Conservation (phyloP, 2,888 invertebrate genomes). For the Hypena proboscidalis region DNA sequence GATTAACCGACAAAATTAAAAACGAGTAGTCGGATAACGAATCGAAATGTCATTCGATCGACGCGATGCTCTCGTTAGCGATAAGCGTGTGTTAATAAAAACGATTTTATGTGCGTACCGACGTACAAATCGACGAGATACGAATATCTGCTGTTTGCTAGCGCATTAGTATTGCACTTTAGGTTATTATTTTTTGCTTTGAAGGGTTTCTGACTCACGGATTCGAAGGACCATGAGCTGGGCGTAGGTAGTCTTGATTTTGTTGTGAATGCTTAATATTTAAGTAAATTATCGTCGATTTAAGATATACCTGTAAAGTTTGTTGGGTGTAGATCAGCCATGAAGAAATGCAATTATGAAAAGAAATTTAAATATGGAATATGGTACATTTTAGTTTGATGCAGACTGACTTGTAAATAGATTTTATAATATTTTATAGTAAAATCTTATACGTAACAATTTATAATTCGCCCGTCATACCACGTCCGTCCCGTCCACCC, state of each 20-base stretch:
- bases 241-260: conserved; percentile 2
- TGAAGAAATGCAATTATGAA: no score
- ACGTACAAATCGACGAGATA: conserved; percentile 63
- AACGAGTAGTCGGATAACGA: conserved; percentile 39
- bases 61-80: conserved; percentile 42
- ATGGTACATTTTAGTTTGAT: no score
- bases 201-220: conserved; percentile 2
- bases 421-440: no score
- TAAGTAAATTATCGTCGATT: no score
- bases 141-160: conserved; percentile 49
- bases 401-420: no score
- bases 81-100: conserved; percentile 56
- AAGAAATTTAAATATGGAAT: no score
- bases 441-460: no score
- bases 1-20: conserved; percentile 42
- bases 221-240: background rate
- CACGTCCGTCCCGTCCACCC: no score
- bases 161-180: conserved; percentile 52
- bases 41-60: conserved; percentile 37
- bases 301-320: no score
- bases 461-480: no score
- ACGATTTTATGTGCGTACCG: conserved; percentile 49
- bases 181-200: conserved; percentile 43
- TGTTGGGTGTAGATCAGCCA: no score
- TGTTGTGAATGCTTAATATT: no score